A percentile compares a stretch with the other conserved stretches of the same genome.
phyloP scores from a whole-genome alignment of 2,888 invertebrate genomes.

The Cyclophora albipunctata region DNA sequence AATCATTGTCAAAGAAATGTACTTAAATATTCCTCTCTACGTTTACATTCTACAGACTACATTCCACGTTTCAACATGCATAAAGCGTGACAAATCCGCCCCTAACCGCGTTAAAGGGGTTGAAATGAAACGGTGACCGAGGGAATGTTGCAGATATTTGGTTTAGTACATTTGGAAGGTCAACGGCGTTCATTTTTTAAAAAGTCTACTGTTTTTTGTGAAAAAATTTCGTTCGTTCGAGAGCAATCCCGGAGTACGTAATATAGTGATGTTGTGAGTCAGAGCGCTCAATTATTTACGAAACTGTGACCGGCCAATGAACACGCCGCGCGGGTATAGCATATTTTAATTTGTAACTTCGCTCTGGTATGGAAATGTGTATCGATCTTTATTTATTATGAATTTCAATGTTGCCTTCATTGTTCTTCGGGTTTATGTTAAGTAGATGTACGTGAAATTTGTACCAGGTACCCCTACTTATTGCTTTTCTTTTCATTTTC shows the following conservation, averaged over 20 bases:
- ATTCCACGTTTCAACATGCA: neutral
- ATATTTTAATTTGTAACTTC: neutral
- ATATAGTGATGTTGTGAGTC: constrained; percentile 7
- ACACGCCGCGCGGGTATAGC: constrained; percentile 28
- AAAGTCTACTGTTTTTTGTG: neutral
- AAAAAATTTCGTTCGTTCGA: constrained; percentile 5
- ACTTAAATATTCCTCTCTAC: no score
- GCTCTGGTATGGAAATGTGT: neutral
- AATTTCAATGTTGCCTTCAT: neutral
- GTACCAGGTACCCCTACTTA: neutral
- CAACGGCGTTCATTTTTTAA: constrained; percentile 2
- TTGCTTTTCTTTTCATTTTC: neutral
- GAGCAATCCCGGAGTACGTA: no score
- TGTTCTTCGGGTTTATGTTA: neutral
- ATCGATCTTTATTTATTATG: neutral
- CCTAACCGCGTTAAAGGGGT: constrained; percentile 5
- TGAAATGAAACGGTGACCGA: constrained; percentile 5
- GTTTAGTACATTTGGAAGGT: constrained; percentile 5
- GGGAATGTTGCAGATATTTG: constrained; percentile 7
- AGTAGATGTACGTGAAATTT: neutral
- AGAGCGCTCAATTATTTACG: constrained; percentile 30
- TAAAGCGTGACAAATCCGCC: constrained; percentile 2
- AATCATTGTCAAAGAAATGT: no score
- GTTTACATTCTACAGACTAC: no score
- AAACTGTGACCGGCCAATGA: constrained; percentile 20